Percentiles rank a stretch among this genome's conserved stretches.
Evolutionary conservation across 1,140 invertebrate genomes (phyloP).

Genomic region (Pseudoatta argentina): DNA sequence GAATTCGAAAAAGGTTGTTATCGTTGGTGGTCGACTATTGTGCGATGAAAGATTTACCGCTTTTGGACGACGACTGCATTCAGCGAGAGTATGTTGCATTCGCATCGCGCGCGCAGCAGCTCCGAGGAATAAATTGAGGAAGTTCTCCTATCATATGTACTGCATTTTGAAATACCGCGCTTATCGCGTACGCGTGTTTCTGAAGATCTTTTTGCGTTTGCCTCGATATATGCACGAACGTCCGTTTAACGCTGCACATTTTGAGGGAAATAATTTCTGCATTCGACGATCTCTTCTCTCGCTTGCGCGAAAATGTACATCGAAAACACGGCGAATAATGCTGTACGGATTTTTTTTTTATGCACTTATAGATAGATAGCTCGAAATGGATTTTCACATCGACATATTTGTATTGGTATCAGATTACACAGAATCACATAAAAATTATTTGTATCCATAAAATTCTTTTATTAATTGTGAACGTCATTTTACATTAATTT

Average conservation of each 20-base stretch:
- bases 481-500: neutral
- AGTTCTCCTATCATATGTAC: conserved; percentile 32
- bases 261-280: conserved; percentile 22
- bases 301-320: neutral
- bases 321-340: neutral
- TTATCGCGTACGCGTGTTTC: conserved; percentile 42
- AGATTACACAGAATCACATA: neutral
- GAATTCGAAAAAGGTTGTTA: conserved; percentile 32
- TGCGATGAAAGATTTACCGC: conserved; percentile 39
- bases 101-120: conserved; percentile 27
- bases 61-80: conserved; percentile 31
- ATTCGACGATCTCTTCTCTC: conserved; percentile 2
- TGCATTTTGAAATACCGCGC: conserved; percentile 45
- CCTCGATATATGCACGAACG: neutral
- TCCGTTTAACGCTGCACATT: conserved; percentile 22
- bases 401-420: neutral
- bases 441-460: neutral
- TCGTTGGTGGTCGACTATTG: conserved; percentile 26
- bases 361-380: neutral
- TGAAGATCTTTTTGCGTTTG: conserved; percentile 21
- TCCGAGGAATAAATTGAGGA: conserved; percentile 56
- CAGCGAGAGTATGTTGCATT: conserved; percentile 28
- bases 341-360: neutral
- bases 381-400: neutral
- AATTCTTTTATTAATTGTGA: conserved; percentile 2